Base-by-base conservation (phyloP, 2,797 vertebrate species). In the Aphelocoma californica region DNA sequence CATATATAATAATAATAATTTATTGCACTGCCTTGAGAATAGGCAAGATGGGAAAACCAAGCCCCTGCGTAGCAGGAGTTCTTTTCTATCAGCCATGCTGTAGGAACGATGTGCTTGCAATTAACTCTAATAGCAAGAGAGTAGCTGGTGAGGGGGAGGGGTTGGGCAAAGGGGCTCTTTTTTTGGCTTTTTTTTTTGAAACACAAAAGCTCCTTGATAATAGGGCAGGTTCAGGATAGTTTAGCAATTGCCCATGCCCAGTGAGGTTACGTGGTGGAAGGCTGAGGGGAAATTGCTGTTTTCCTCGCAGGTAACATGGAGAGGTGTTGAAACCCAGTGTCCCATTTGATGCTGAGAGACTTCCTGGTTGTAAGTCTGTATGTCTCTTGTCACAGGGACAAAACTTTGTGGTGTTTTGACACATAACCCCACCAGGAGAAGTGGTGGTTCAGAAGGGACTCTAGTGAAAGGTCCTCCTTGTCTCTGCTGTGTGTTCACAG, bases 1-100 rank as follows among this genome's bases (percentile, higher is more conserved):
- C 81, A 29, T 94, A 87, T 73, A 71, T 95, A 79, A 90, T 91
- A 40, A 40, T 40, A 86, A 77, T 95, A 95, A 95, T 89, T 85
- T 93, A 94, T 92, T 88, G 31, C n/a, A 11, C n/a, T 53, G 81
- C 34, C 58, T 69, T 74, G 57, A 77, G 78, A 92, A 74, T 44
- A 50, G 44, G 42, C 45, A 87, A 77, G 90, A 74, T 58, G 67
- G 81, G 88, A 85, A 92, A 93, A 78, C 34, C 34, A 80, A 91
- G 31, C 64, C 19, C 15, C 58, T 62, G 4, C 1, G 0, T 73
- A 56, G 66, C 32, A 50, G 36, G 80, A 93, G 48, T 71, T 88
- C 25, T 66, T 90, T 92, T 80, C 50, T 72, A 5, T 90, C 57
- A 89, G n/a, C 31, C 36, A 67, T 70, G 23, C 57, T 65, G 83